Base-by-base conservation (phyloP, 1,140 invertebrate genomes). In the Apis cerana region DNA sequence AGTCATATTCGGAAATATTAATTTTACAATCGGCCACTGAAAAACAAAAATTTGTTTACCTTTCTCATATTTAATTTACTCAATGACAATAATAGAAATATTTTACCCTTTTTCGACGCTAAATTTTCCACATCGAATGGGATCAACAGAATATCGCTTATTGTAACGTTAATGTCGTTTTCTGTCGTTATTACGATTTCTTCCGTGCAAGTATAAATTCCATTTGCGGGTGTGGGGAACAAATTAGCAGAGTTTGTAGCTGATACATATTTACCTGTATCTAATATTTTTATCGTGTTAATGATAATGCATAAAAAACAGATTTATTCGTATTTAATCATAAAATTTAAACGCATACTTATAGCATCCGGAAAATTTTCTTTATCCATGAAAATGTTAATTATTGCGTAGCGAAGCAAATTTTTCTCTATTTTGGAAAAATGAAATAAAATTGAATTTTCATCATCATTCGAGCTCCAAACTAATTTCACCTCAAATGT, bases 171-270 rank as follows among this genome's bases (percentile, higher is more conserved):
- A 11, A 21, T 8, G 2, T 10, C 8, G 0, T 7, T 2, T 0
- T 0, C 0, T 1, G 13, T 27, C 5, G 13, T 43, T 2, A 89
- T 23, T 64, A 52, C n/a, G 1, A 15, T 23, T 19, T 56, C 27
- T 5, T n/a, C 15, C 58, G 76, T 13, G 56, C 90, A 90, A 17
- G 84, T 74, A 13, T 88, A 85, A 19, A 80, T 33, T 0, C 75
- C 82, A 17, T 67, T 83, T 13, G 78, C 1, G 1, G 75, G 11
- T 0, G 83, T 17, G 19, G 65, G 7, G n/a, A 91, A 90, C 21
- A 89, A 59, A 69, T 86, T n/a, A 33, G 65, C 48, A 0, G 7
- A n/a, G 0, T 67, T 52, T 21, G 65, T 11, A 77, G 12, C 85
- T 17, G 3, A 15, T 11, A 21, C 0, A 11, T 11, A 48, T 79